Base-by-base conservation (phyloP, 2,113 vertebrate genomes). In the Ibidorhyncha struthersii region DNA sequence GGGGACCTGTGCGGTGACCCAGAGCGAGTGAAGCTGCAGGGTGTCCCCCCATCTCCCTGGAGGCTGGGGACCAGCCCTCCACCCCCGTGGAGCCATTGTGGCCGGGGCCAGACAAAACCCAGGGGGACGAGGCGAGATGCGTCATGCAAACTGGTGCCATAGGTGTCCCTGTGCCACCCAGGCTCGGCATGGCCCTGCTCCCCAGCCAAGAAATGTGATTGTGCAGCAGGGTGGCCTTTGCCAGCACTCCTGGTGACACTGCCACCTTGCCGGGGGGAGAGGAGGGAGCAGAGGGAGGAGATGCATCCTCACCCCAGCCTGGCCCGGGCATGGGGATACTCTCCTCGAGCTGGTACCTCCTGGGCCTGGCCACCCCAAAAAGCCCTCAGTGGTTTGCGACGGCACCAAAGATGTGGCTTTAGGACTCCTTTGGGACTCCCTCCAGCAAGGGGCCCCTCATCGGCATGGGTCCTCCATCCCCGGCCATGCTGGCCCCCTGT, bases 331-430 rank as follows among this genome's bases (percentile, higher is more conserved):
- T 4, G 8, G 34, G 56, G 11, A 49, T 43, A 32, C 0, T 0
- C 26, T 32, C 20, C 50, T 70, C 0, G 0, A 71, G 22, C 36
- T 53, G 5, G 32, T 53, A 23, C 4, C 4, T 2, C 3, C 40
- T 78, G 36, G 7, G 17, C 29, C 36, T 92, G 34, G 52, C 50
- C 30, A 53, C 40, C 21, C 23, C 50, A 61, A 70, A 73, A 85
- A 70, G 5, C 26, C 47, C 17, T 21, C 0, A 0, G 4, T 69
- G 27, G 11, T 49, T 92, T 49, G 26, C 5, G 5, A 47, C 2
- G 3, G 15, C 34, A 61, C 30, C 26, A 34, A 88, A 77, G 38
- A 65, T 1, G 8, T 38, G 22, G 47, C 26, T 89, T 82, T 41
- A 65, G 71, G 66, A 17, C 20, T 79, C 36, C n/a, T 82, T 41